These are phyloP conservation scores for Gracilinanus agilis DNA, from an alignment of 2,113 vertebrate species.

Conservation along the genomic window DNA sequence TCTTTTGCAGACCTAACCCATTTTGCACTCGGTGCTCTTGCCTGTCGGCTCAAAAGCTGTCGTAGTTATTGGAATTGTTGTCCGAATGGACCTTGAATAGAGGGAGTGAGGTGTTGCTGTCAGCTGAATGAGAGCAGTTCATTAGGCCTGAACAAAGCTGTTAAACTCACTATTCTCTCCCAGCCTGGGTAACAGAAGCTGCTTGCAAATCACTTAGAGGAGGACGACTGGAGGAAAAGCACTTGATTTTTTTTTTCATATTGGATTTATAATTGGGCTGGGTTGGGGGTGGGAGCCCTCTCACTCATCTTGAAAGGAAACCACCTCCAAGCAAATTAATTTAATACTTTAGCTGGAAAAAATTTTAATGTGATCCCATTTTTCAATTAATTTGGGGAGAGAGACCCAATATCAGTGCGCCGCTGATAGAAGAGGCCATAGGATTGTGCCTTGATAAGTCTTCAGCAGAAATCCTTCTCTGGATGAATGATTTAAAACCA, in stretches of 20 bases:
- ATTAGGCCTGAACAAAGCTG: slow-evolving; percentile 6
- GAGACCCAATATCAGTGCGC: background rate
- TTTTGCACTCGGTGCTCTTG: background rate
- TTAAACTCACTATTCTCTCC: slow-evolving; percentile 41
- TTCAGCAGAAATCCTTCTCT: background rate
- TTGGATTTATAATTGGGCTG: slow-evolving; percentile 48
- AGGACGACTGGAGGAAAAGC: slow-evolving; percentile 37
- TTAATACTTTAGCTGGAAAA: background rate
- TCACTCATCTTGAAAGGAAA: slow-evolving; percentile 13
- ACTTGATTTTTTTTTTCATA: background rate
- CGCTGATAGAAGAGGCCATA: background rate
- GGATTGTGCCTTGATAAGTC: no score
- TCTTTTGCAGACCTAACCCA: slow-evolving; percentile 36
- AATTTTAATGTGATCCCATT: background rate
- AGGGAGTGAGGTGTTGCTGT: background rate
- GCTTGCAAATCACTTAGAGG: background rate
- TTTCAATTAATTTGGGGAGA: slow-evolving; percentile 4
- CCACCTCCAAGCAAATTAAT: background rate
- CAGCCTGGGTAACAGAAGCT: slow-evolving; percentile 13
- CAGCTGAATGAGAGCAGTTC: background rate
- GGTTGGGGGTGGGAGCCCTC: fast-evolving
- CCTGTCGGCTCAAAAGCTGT: background rate
- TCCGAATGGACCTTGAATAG: background rate
- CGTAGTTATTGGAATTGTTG: background rate
- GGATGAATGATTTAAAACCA: fast-evolving